Evolutionary conservation across 2,888 invertebrate species (phyloP), one percentile per base, ranked within the genome.

Genomic region (Idaea biselata): DNA sequence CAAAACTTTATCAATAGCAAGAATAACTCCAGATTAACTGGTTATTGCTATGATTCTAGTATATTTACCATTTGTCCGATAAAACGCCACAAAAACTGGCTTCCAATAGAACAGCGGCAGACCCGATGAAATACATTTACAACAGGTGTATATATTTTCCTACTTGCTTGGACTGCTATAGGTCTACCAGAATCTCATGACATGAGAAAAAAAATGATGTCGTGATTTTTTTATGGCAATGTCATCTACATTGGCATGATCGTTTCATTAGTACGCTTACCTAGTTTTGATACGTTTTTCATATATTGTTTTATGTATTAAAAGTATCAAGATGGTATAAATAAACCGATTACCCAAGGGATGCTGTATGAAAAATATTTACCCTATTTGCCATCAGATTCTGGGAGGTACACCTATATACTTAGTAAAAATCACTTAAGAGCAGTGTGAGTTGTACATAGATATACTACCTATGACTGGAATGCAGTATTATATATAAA

Each of bases 1-100:
- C 77, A 77, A 79, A 74, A 77, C 81, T 83, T 78, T 87, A 87
- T 88, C 84, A 84, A 86, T 88, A 89, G 91, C 91, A 91, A 90
- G 82, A 88, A 84, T 91, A 92, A 92, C 92, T 89, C 92, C 92
- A 92, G 84, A 88, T 89, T 80, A 91, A 92, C 91, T 92, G 92
- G 92, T 84, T 78, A 80, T 88, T 91, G 91, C 91, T 91, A 89
- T 87, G 79, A 80, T 79, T 79, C 78, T 81, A 84, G 78, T 73
- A 78, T 79, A 75, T 69, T 63, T 89, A 89, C 82, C 86, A 91
- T 89, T 89, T 91, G 92, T 92, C 92, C 92, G 91, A 91, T 91
- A 91, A 90, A 92, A 92, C 91, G 89, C 92, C 92, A 92, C 89
- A 87, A 87, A 89, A 73, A 87, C 92, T 92, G 92, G 92, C 89